A percentile compares a stretch with the other conserved stretches of the same genome.
Evolutionary conservation across 2,888 invertebrate species (phyloP).

Genomic region (Drosophila demipolita): DNA sequence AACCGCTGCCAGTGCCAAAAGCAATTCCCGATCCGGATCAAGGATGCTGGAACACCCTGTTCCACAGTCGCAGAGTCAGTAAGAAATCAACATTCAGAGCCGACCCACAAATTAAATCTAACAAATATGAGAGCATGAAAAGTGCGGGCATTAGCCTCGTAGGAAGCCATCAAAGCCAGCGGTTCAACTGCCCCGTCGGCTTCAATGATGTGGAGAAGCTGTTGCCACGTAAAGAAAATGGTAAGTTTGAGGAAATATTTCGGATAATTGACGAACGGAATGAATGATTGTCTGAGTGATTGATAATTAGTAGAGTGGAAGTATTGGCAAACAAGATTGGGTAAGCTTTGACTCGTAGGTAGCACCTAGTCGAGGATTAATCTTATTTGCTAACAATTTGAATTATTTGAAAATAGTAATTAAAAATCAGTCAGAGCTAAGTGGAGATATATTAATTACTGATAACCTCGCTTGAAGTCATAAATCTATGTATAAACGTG

Average conservation of each 20-base stretch:
- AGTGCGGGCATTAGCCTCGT: constrained; percentile 25
- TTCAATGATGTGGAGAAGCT: constrained; percentile 23
- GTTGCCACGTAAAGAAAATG: neutral
- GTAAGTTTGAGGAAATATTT: constrained; percentile 24
- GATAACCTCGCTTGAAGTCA: too few relatives aligned
- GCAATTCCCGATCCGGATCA: neutral
- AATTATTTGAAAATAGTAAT: too few relatives aligned
- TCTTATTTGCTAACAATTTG: too few relatives aligned
- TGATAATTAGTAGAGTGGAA: too few relatives aligned
- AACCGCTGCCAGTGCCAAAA: neutral
- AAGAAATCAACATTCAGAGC: neutral
- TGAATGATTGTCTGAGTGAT: neutral
- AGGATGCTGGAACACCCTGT: constrained; percentile 26
- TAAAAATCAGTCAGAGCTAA: too few relatives aligned
- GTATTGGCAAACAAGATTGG: too few relatives aligned
- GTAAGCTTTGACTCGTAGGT: too few relatives aligned
- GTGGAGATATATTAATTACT: too few relatives aligned
- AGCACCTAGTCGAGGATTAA: neutral
- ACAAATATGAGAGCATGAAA: neutral
- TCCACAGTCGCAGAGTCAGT: constrained; percentile 22
- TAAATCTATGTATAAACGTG: too few relatives aligned
- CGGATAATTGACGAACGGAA: neutral
- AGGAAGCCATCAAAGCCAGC: neutral
- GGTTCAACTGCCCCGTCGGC: neutral
- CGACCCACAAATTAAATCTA: neutral